A percentile compares a stretch with the other conserved stretches of the same genome.
Conservation (phyloP, 2,113 vertebrate species). For the Cinclus mexicanus region DNA sequence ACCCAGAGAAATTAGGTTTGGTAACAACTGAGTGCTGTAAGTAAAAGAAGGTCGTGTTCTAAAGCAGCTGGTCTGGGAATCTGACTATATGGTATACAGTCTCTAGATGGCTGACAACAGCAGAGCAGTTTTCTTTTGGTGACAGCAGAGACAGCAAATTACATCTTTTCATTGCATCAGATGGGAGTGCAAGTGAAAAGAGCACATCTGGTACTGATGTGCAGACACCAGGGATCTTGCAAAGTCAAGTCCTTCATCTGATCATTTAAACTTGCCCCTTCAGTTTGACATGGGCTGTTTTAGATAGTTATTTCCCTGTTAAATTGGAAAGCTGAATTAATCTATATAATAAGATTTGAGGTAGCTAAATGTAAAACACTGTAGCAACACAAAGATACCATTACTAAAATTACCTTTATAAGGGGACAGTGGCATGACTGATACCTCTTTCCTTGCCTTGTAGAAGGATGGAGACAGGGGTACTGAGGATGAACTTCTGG, state of each 20-base stretch:
- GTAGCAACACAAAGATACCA: background rate
- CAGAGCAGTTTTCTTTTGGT: background rate
- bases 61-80: background rate
- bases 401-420: background rate
- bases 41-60: background rate
- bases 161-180: background rate
- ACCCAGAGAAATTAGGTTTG: background rate
- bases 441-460: background rate
- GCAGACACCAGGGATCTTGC: background rate
- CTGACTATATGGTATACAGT: background rate
- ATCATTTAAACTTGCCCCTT: background rate
- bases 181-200: background rate
- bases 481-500: background rate
- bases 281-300: background rate
- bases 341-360: background rate
- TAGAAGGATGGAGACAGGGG: background rate
- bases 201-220: background rate
- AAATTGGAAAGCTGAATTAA: background rate
- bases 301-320: background rate
- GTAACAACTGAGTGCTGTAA: background rate
- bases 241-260: background rate
- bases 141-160: background rate
- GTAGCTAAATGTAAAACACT: background rate
- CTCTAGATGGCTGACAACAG: background rate
- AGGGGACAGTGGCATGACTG: background rate